phyloP scores from a whole-genome alignment of 2,797 vertebrate species.

The Coluber constrictor region DNA sequence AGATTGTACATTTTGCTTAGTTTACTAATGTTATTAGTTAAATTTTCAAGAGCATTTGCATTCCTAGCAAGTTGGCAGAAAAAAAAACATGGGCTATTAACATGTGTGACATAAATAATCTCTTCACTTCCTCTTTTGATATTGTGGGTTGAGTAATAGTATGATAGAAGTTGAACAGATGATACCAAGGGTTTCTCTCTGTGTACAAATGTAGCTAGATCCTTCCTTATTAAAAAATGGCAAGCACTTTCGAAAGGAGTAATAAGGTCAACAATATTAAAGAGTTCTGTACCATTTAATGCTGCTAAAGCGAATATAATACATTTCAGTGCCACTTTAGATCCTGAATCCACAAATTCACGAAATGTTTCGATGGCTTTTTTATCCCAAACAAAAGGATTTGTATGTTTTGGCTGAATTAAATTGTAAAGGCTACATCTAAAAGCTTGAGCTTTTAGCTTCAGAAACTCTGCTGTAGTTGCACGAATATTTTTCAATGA shows the following conservation, averaged over 20 bases:
- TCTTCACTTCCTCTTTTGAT: constrained; percentile 90
- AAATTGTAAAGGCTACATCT: constrained; percentile 90
- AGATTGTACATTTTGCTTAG: constrained; percentile 66
- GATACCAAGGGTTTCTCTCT: constrained; percentile 66
- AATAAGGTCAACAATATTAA: constrained; percentile 87
- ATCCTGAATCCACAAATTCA: constrained; percentile 77
- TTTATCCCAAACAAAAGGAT: constrained; percentile 79
- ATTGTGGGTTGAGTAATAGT: constrained; percentile 85
- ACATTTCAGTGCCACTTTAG: constrained; percentile 78
- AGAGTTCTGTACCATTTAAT: constrained; percentile 73
- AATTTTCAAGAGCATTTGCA: constrained; percentile 68
- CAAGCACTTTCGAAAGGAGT: constrained; percentile 89
- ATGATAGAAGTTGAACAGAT: constrained; percentile 79
- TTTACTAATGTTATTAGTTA: constrained; percentile 68
- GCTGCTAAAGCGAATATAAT: constrained; percentile 87
- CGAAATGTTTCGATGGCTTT: constrained; percentile 74
- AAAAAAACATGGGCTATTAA: constrained; percentile 78
- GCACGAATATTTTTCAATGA: constrained; percentile 75
- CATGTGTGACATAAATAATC: constrained; percentile 76
- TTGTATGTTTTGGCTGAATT: constrained; percentile 71
- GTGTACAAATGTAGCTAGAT: constrained; percentile 66
- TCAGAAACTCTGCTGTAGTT: constrained; percentile 76
- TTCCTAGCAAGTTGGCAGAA: constrained; percentile 88
- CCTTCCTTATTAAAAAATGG: constrained; percentile 72
- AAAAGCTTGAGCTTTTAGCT: constrained; percentile 85